Conservation (phyloP, 1,140 invertebrate species). For the Leptopilina clavipes region DNA sequence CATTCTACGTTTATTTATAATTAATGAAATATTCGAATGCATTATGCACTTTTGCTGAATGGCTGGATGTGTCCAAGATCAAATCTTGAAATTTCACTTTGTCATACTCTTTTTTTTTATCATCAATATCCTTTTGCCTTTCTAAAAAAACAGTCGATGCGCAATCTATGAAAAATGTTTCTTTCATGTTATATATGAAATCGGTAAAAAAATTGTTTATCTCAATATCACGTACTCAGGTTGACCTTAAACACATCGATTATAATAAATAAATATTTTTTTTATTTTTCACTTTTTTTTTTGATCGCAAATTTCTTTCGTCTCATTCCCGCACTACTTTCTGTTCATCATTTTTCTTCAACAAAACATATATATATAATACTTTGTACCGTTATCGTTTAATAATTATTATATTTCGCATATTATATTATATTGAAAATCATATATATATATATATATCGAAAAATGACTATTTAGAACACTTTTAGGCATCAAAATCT, state of each 20-base stretch:
- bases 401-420: neutral
- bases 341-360: slow-evolving; percentile 27
- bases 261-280: slow-evolving; percentile 33
- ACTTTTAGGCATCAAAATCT: slow-evolving; percentile 24
- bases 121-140: neutral
- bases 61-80: slow-evolving; percentile 61
- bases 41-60: slow-evolving; percentile 60
- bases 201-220: slow-evolving; percentile 29
- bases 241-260: slow-evolving; percentile 31
- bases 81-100: slow-evolving; percentile 33
- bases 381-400: slow-evolving; percentile 31
- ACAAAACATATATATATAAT: slow-evolving; percentile 33
- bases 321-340: slow-evolving; percentile 31
- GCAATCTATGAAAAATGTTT: neutral
- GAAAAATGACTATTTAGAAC: slow-evolving; percentile 30
- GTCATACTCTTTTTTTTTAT: neutral
- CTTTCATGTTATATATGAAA: neutral
- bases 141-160: slow-evolving; percentile 12
- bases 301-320: slow-evolving; percentile 28
- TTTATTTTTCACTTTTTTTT: neutral
- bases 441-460: neutral
- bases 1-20: slow-evolving; percentile 61
- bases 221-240: slow-evolving; percentile 19
- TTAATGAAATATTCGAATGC: slow-evolving; percentile 54
- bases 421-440: slow-evolving; percentile 21